Percentiles rank a stretch among this genome's conserved stretches.
phyloP scores from a whole-genome alignment of 2,797 vertebrate species.

The Antennarius maculatus region DNA sequence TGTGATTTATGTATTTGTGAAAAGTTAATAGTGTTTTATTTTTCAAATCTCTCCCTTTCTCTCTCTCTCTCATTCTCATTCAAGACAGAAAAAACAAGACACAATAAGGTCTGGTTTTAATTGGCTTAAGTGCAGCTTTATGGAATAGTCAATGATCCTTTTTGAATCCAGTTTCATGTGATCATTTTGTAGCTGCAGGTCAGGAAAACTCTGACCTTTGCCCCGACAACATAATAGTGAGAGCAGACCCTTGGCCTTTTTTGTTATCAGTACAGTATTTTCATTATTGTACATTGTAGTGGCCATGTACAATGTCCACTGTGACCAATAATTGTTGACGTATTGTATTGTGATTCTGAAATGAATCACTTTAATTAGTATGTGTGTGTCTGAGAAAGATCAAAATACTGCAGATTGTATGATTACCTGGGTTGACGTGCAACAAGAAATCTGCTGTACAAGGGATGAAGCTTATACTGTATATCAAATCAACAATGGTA shows the following conservation, averaged over 20 bases:
- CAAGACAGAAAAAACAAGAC: slow-evolving; percentile 50
- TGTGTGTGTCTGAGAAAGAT: background rate
- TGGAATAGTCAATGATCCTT: slow-evolving; percentile 66
- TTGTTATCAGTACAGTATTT: slow-evolving; percentile 45
- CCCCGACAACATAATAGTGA: slow-evolving; percentile 57
- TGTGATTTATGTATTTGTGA: slow-evolving; percentile 57
- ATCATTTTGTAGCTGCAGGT: slow-evolving; percentile 70
- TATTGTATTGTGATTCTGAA: slow-evolving; percentile 31
- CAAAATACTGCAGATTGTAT: background rate
- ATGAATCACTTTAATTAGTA: slow-evolving; percentile 11
- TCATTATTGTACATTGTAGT: slow-evolving; percentile 41
- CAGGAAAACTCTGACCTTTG: slow-evolving; percentile 69
- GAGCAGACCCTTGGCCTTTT: slow-evolving; percentile 64
- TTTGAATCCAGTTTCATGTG: slow-evolving; percentile 66
- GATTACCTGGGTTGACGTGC: background rate
- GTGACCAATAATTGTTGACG: slow-evolving; percentile 45
- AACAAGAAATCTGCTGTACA: too few species aligned
- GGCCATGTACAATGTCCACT: slow-evolving; percentile 33
- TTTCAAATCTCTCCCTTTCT: slow-evolving; percentile 2
- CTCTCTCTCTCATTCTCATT: slow-evolving; percentile 24
- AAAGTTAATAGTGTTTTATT: slow-evolving; percentile 38
- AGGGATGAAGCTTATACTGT: too few species aligned
- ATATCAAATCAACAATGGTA: too few species aligned
- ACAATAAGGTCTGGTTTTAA: slow-evolving; percentile 66
- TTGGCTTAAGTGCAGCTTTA: slow-evolving; percentile 70